Base-by-base conservation (phyloP, 2,797 vertebrate species). In the Pogoniulus pusillus region DNA sequence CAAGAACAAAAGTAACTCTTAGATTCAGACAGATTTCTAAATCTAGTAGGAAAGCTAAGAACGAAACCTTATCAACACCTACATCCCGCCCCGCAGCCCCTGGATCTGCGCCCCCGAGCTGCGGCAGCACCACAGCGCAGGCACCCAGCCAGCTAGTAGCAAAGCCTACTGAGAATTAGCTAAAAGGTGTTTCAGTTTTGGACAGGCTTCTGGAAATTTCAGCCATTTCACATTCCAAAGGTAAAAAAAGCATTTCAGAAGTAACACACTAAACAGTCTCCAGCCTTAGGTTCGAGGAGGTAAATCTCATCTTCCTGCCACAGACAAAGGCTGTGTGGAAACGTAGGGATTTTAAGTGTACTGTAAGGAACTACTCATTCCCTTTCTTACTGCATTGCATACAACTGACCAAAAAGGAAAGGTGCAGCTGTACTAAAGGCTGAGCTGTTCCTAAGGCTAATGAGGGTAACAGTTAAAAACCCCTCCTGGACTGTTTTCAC, bases 11-110 rank as follows among this genome's bases (percentile, higher is more conserved):
- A 45, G 24, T 12, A 54, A 30, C 51, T 7, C 53, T 94, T 72
- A 72, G 41, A 85, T 89, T 96, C 82, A 84, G 90, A 93, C 76
- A 92, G 85, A 64, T 91, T 93, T 92, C 92, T 72, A 86, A 91
- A 66, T 58, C 84, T 84, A 91, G 62, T 63, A 93, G 49, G 74
- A 83, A 89, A 79, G 75, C 14, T 30, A 92, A 51, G 49, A 85
- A 87, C 49, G 53, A 92, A 73, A 91, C 58, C 75, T 68, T 58
- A 83, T 34, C 83, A 69, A 37, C 30, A 80, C 70, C 91, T 87
- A 65, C 69, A 85, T 58, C 78, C 91, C 81, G 78, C 34, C 12
- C 35, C 69, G 90, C 63, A 90, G 91, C 89, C 87, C 93, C 90
- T 93, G 94, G 87, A 96, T 94, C 79, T 87, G 34, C 45, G 76